These are phyloP conservation scores for Pangasius krempfi DNA, from an alignment of 2,797 vertebrate species.

Conservation along the genomic window DNA sequence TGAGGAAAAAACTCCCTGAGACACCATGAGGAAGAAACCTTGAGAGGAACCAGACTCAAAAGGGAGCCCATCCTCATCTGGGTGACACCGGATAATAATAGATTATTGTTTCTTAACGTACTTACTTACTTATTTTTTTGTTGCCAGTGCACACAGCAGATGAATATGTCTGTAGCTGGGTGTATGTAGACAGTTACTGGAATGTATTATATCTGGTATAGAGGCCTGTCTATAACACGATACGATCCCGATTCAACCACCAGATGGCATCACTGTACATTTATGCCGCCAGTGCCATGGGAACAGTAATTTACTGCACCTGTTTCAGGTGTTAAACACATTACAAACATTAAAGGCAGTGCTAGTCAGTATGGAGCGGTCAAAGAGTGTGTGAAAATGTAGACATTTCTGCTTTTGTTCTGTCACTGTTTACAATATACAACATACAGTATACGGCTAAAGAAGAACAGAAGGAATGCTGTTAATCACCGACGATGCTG, in stretches of 20 bases:
- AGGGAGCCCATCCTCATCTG: too few relatives aligned
- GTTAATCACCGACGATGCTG: background rate
- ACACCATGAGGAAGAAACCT: too few relatives aligned
- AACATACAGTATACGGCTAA: background rate
- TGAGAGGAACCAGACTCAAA: too few relatives aligned
- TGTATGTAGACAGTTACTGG: background rate
- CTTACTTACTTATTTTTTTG: background rate
- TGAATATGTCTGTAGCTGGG: background rate
- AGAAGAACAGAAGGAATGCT: background rate
- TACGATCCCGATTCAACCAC: background rate
- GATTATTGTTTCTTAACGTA: background rate
- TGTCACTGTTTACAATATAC: background rate
- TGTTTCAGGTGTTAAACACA: background rate
- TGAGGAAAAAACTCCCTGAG: too few relatives aligned
- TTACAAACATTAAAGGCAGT: background rate
- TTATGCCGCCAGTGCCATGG: background rate
- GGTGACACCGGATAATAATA: background rate
- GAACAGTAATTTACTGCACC: background rate
- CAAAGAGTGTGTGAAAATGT: background rate
- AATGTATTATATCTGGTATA: background rate
- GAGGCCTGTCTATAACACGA: background rate
- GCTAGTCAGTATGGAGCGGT: background rate
- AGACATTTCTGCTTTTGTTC: background rate
- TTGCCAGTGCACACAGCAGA: background rate
- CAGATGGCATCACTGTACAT: background rate